Percentiles rank a stretch among this genome's conserved stretches.
Conservation (phyloP, 2,888 invertebrate genomes). For the Phrixothrix hirtus region DNA sequence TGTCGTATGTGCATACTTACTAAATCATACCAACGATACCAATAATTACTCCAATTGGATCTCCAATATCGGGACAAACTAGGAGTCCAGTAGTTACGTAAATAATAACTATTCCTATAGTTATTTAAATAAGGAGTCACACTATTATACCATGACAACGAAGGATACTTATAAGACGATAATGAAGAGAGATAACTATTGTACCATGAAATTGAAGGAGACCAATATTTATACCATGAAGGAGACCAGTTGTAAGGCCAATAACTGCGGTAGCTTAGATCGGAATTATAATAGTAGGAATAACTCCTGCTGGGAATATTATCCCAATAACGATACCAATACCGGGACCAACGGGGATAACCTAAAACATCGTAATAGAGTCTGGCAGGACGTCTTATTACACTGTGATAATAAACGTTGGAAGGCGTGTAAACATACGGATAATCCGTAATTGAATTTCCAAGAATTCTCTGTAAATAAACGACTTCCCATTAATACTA, state of each 20-base stretch:
- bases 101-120: constrained; percentile 10
- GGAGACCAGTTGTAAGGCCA: constrained; percentile 20
- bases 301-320: constrained; percentile 20
- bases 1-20: constrained; percentile 18
- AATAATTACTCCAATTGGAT: constrained; percentile 14
- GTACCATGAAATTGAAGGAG: constrained; percentile 13
- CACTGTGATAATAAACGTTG: constrained; percentile 21
- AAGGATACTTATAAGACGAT: constrained; percentile 9
- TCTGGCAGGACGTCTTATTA: constrained; percentile 30
- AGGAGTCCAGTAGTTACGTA: constrained; percentile 14
- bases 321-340: constrained; percentile 29
- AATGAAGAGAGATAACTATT: constrained; percentile 7
- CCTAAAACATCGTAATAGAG: constrained; percentile 25
- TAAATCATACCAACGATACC: constrained; percentile 22
- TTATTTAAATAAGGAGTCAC: constrained; percentile 30
- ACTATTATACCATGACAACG: constrained; percentile 11
- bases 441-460: constrained; percentile 42
- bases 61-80: constrained; percentile 21
- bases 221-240: constrained; percentile 5
- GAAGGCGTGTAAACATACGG: constrained; percentile 20
- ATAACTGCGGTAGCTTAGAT: constrained; percentile 28
- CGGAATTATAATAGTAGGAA: constrained; percentile 15
- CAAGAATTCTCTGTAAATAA: constrained; percentile 51
- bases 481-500: constrained; percentile 14
- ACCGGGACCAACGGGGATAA: constrained; percentile 23